Base-by-base conservation (phyloP, 2,113 vertebrate species). In the western clawed frog (Xenopus tropicalis) region DNA sequence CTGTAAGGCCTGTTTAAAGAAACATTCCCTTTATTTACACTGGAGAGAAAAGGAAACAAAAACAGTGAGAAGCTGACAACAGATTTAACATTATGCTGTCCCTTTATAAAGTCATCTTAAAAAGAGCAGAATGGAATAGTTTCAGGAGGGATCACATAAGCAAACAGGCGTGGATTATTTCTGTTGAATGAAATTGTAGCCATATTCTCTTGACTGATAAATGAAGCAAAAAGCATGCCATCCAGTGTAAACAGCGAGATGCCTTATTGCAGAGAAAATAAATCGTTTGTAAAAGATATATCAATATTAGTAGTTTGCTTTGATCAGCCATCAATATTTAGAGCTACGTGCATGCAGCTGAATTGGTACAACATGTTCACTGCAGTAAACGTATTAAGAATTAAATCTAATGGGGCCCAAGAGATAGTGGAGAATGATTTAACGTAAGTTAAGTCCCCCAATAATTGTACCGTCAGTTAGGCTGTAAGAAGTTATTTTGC, bases 1-100 rank as follows among this genome's bases (percentile, higher is more conserved):
- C 56, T 54, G 48, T 69, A 69, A 76, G 8, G 46, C 69, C 20
- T 76, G 66, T 76, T 76, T 69, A 76, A 76, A 76, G 73, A 76
- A 62, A 76, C 46, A 76, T 29, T n/a, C 29, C 20, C 13, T 52
- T 63, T 75, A 63, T 69, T 56, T 69, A 69, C 19, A 75, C 20
- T 54, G 46, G 23, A 14, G 42, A 6, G 37, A 14, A 23, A 21
- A 43, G 46, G 24, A 56, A 52, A 44, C 20, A 43, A 44, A 63
- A 69, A 69, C 62, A 52, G 56, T 22, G 44, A 52, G 25, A 19
- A 23, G 8, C 57, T 62, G 72, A 75, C 44, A 69, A 62, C 58
- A 75, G 43, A 52, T n/a, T n/a, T 20, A 22, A 69, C 66, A 11
- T 37, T 61, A 54, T 61, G 63, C 59, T 51, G 59, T 68, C 56